Evolutionary conservation across 35 echinoderm and acorn worm genomes (phyloP).

Genomic region (Strongylocentrotus purpuratus): DNA sequence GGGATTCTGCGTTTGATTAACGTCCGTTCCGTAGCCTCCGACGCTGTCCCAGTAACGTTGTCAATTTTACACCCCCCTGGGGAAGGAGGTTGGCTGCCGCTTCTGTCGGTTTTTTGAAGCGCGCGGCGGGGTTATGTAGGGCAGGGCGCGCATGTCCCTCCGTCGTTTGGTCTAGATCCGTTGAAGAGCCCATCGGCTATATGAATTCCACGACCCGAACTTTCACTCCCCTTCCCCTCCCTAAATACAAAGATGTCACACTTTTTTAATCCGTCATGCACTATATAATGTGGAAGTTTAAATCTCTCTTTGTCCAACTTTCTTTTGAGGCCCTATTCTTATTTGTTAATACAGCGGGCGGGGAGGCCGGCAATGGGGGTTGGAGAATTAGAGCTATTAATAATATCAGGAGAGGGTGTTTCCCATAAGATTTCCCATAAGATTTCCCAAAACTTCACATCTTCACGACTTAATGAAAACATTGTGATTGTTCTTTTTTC

Average conservation of each 20-base stretch:
- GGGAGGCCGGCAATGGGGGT: no score
- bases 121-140: background rate
- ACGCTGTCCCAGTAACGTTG: conserved; percentile 4
- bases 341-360: background rate
- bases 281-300: background rate
- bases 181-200: background rate
- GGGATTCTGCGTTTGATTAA: conserved; percentile 37
- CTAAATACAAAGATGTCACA: background rate
- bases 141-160: background rate
- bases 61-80: background rate
- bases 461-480: no score
- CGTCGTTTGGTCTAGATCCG: background rate
- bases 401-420: no score
- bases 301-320: no score
- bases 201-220: background rate
- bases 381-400: no score
- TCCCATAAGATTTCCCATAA: no score
- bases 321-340: background rate
- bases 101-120: background rate
- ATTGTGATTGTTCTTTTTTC: no score
- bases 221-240: background rate
- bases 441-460: no score
- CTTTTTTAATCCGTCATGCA: background rate
- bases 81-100: background rate
- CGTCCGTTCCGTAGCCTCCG: conserved; percentile 3